phyloP scores from a whole-genome alignment of 1,140 invertebrate genomes.

The Laodelphax striatellus region DNA sequence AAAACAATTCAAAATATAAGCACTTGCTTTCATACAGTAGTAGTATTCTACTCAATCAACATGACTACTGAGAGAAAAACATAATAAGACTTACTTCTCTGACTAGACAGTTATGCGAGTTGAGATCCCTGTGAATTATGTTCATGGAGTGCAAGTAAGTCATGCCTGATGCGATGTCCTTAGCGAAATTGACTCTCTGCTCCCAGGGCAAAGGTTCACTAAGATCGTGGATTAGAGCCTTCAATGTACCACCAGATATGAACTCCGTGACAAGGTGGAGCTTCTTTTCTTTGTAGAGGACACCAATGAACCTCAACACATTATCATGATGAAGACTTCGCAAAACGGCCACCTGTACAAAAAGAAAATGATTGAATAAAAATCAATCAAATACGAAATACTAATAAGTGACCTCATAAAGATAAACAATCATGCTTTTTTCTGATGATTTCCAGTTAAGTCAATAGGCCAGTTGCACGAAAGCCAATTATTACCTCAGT shows the following conservation, averaged over 20 bases:
- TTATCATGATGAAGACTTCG: slow-evolving; percentile 79
- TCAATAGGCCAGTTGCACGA: no score
- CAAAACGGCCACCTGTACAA: slow-evolving; percentile 66
- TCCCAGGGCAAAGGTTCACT: slow-evolving; percentile 65
- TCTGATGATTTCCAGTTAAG: no score
- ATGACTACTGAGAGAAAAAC: no score
- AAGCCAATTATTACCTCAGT: no score
- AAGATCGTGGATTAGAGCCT: slow-evolving; percentile 66
- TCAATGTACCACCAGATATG: slow-evolving; percentile 79
- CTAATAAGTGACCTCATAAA: no score
- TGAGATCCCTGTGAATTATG: slow-evolving; percentile 91
- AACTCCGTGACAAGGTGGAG: slow-evolving; percentile 87
- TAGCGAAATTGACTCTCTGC: slow-evolving; percentile 68
- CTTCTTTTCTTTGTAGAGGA: slow-evolving; percentile 85
- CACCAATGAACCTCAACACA: slow-evolving; percentile 83
- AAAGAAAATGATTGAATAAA: slow-evolving; percentile 17
- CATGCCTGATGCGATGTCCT: slow-evolving; percentile 87
- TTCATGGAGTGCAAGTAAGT: slow-evolving; percentile 87
- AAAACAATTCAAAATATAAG: no score
- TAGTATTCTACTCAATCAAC: no score
- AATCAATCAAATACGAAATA: no score
- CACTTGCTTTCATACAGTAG: no score
- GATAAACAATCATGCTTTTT: no score
- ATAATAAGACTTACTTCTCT: slow-evolving; percentile 43
- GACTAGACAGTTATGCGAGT: slow-evolving; percentile 93